phyloP scores from a whole-genome alignment of 2,888 invertebrate genomes.

The Oxycera nigricornis region DNA sequence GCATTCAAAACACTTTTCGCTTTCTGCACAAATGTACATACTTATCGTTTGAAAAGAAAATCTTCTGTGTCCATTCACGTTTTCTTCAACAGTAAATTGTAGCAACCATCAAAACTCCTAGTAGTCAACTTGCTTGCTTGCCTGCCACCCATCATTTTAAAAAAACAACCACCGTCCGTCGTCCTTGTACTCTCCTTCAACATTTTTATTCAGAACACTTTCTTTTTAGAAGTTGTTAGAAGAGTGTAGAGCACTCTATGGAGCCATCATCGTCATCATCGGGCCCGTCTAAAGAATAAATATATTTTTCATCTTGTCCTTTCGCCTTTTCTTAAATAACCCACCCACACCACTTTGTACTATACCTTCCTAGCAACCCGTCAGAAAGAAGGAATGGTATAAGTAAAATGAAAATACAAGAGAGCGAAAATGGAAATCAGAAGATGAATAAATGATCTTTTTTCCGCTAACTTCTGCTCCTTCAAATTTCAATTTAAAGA shows the following conservation, averaged over 20 bases:
- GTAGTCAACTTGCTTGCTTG: too few relatives aligned
- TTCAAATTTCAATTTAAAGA: slow-evolving; percentile 2
- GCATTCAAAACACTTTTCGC: not conserved
- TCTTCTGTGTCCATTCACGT: not conserved
- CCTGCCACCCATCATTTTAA: too few relatives aligned
- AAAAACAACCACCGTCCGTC: not conserved
- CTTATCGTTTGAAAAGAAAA: not conserved
- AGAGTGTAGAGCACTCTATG: not conserved
- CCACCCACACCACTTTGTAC: not conserved
- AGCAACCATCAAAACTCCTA: too few relatives aligned
- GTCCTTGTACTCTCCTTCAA: not conserved
- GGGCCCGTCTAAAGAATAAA: not conserved
- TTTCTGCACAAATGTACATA: not conserved
- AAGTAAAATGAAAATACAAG: not conserved
- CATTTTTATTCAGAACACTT: not conserved
- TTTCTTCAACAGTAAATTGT: not conserved
- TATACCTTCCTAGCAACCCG: not conserved
- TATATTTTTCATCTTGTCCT: not conserved
- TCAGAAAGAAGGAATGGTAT: not conserved
- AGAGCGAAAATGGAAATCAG: not conserved
- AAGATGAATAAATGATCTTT: slow-evolving; percentile 1
- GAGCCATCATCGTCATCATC: not conserved
- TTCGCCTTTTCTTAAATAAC: not conserved
- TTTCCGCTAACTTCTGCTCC: not conserved
- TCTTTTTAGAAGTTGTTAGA: not conserved